phyloP scores from a whole-genome alignment of 2,888 invertebrate genomes.

The Anthophora plumipes region DNA sequence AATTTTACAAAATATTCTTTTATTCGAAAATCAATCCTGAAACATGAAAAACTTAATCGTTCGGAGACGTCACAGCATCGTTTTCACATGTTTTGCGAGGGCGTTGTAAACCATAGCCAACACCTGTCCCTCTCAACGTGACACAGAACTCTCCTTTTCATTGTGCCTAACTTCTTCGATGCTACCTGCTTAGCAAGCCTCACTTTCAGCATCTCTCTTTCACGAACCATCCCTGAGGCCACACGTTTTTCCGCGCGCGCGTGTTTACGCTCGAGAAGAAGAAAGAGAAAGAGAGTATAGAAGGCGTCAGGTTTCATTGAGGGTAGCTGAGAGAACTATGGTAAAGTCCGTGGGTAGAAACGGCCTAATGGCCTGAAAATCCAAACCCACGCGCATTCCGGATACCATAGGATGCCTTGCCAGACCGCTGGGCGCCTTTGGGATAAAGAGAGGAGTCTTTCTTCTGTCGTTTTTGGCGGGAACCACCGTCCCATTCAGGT shows the following conservation, averaged over 20 bases:
- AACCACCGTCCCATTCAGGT: conserved; percentile 45
- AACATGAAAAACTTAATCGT: conserved; percentile 35
- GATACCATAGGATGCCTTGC: conserved; percentile 20
- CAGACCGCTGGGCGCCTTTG: conserved; percentile 73
- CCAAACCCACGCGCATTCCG: conserved; percentile 69
- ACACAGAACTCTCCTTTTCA: conserved; percentile 50
- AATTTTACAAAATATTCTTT: too few species aligned
- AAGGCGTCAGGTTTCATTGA: conserved; percentile 66
- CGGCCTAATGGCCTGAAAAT: conserved; percentile 65
- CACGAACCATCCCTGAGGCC: conserved; percentile 6
- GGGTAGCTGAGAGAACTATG: conserved; percentile 45
- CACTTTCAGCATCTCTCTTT: neutral
- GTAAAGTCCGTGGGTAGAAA: conserved; percentile 40
- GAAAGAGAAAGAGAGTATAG: conserved; percentile 1
- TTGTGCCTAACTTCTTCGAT: conserved; percentile 39
- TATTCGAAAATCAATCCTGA: neutral
- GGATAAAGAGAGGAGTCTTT: conserved; percentile 9
- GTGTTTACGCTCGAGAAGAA: conserved; percentile 16
- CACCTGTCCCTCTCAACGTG: conserved; percentile 53
- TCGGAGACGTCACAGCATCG: conserved; percentile 13
- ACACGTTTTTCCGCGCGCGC: conserved; percentile 36
- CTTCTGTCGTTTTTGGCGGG: conserved; percentile 51
- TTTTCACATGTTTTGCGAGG: conserved; percentile 17
- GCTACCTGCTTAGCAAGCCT: conserved; percentile 51
- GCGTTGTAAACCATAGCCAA: conserved; percentile 16